Evolutionary conservation across 2,888 invertebrate species (phyloP).

Genomic region (Phalera bucephala): DNA sequence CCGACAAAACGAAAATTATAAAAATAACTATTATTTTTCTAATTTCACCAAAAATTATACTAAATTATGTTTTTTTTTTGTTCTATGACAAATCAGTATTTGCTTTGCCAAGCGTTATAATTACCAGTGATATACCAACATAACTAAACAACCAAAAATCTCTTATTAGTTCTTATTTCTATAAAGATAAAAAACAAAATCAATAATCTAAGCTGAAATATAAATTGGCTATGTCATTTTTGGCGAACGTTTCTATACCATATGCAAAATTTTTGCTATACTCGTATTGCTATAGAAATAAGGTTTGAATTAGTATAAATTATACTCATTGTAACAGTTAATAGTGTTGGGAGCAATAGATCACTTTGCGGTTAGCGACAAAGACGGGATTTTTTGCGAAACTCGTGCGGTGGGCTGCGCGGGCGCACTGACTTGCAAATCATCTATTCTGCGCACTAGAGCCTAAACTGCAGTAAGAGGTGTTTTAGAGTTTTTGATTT

Average conservation of each 20-base stretch:
- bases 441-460: too few species aligned
- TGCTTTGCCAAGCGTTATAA: slow-evolving; percentile 48
- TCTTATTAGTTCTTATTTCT: background rate
- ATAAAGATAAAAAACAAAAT: background rate
- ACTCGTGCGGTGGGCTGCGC: slow-evolving; percentile 36
- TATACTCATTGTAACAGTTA: slow-evolving; percentile 14
- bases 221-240: background rate
- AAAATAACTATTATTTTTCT: slow-evolving; percentile 56
- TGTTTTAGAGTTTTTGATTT: too few species aligned
- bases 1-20: slow-evolving; percentile 34
- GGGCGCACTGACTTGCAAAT: slow-evolving; percentile 57
- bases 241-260: background rate
- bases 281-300: too few species aligned
- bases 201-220: background rate
- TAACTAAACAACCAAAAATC: background rate
- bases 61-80: slow-evolving; percentile 47
- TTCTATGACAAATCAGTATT: slow-evolving; percentile 54
- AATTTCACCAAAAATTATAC: slow-evolving; percentile 28
- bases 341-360: slow-evolving; percentile 19
- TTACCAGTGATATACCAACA: slow-evolving; percentile 13
- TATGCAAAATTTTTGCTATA: background rate
- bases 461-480: too few species aligned
- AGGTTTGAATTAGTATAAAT: too few species aligned
- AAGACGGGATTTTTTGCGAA: slow-evolving; percentile 44
- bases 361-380: slow-evolving; percentile 60